Base-by-base conservation (phyloP, 1,140 invertebrate species). In the Hypothenemus hampei region DNA sequence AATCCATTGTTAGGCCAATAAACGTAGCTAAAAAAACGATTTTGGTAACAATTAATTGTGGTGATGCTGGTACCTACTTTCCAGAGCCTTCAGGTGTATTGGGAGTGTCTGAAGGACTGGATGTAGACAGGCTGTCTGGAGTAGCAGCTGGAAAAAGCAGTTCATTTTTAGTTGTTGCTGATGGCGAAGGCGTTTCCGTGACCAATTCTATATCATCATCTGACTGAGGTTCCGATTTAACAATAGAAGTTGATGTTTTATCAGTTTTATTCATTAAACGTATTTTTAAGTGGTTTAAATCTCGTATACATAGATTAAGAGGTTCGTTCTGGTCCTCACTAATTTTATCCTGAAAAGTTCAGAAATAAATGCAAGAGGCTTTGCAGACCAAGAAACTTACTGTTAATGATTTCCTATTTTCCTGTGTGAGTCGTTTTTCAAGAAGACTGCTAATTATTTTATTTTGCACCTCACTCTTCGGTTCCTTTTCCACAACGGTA, bases 241-340 rank as follows among this genome's bases (percentile, higher is more conserved):
- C 61, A 56, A 77, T 73, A 0, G 78, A 69, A 23, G 75, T 75
- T 58, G 80, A 81, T 29, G 79, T 76, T 59, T 81, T 80, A 0
- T 79, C 79, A 41, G 79, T 78, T 50, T 79, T 82, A 31, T 78
- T 72, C 16, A 78, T 65, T 10, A 84, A 69, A 55, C 81, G 74
- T 48, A 84, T 79, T 63, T 84, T 84, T 3, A 84, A 63, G 43
- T 83, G 78, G 57, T 81, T 81, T 22, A 82, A 66, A 63, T 88
- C 89, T 26, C 87, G 74, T 26, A 91, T 78, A 60, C 89, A 92
- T 0, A 93, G 76, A 72, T 93, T 93, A 4, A 93, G 70, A 0
- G 90, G 89, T 65, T 91, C 87, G 18, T 83, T 77, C 68, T 85
- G 57, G 72, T 69, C 58, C 72, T 56, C 43, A 62, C 71, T 70